These are phyloP conservation scores for Euzophera pinguis DNA, from an alignment of 2,888 invertebrate genomes.

Conservation along the genomic window DNA sequence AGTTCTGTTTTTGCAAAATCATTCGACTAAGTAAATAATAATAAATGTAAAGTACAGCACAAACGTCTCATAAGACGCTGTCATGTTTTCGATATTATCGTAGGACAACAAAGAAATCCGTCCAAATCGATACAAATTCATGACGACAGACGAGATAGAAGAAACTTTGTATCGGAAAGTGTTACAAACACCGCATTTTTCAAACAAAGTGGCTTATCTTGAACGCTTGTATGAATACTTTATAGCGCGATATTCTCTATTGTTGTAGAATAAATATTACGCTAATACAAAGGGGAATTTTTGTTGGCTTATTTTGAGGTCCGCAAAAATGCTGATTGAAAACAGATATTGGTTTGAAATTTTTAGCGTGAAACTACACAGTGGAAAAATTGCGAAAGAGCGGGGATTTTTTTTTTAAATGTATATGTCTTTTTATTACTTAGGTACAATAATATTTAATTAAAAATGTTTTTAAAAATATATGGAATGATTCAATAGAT, in stretches of 20 bases:
- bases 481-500: too few relatives aligned
- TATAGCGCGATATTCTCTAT: slow-evolving; percentile 3
- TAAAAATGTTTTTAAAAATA: too few relatives aligned
- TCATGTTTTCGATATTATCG: slow-evolving; percentile 7
- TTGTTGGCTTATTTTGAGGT: neutral
- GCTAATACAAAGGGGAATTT: slow-evolving; percentile 3
- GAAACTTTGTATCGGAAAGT: slow-evolving; percentile 3
- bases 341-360: neutral
- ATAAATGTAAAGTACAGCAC: too few relatives aligned
- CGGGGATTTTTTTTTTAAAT: too few relatives aligned
- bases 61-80: neutral
- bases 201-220: slow-evolving; percentile 9
- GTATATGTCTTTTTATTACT: too few relatives aligned
- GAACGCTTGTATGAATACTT: slow-evolving; percentile 12
- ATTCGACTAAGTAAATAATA: too few relatives aligned
- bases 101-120: slow-evolving; percentile 11
- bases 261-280: neutral
- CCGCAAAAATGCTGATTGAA: slow-evolving; percentile 2
- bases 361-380: neutral
- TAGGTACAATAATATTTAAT: too few relatives aligned
- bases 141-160: neutral
- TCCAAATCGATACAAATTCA: slow-evolving; percentile 6
- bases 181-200: slow-evolving; percentile 10
- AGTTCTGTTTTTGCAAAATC: too few relatives aligned
- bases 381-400: too few relatives aligned